Base-by-base conservation (phyloP, 2,113 vertebrate species). In the Psilopogon haemacephalus region DNA sequence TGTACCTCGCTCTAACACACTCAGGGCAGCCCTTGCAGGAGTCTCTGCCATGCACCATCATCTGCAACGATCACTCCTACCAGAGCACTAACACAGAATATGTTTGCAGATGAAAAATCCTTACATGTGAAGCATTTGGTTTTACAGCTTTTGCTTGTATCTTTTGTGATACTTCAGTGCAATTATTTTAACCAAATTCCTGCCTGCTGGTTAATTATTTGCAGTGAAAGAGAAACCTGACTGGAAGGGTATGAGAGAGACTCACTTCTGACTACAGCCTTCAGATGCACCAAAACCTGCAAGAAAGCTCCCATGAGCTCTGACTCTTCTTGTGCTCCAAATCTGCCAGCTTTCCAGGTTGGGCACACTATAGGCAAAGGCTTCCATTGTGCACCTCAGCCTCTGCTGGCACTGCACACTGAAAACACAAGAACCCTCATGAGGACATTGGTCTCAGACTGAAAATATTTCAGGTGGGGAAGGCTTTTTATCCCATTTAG, bases 331-430 rank as follows among this genome's bases (percentile, higher is more conserved):
- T 3, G 0, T 2, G 2, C 37, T 59, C 67, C 70, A 48, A 15
- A 60, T 26, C 9, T 46, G 27, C n/a, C 67, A 44, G 12, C 9
- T 68, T 81, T 44, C 28, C 6, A 1, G 35, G 15, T 5, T 1
- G 0, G 35, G 60, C 37, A 60, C 15, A 6, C 38, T 1, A 2
- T 0, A 0, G n/a, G 48, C 26, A 24, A 20, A 63, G 32, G 37
- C 11, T 84, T 19, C 48, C n/a, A 3, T 0, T 0, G 12, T 0
- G 0, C 1, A 3, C 35, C 32, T 68, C 1, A 0, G 32, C 8
- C 16, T 19, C 62, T 46, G 20, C 33, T 40, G 71, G 50, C 55
- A 58, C 50, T 0, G 0, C 48, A 8, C 0, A 0, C 67, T 48
- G 59, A 15, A 64, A 55, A 15, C 60, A 3, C 19, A 46, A 55